Evolutionary conservation across 2,797 vertebrate genomes (phyloP).

Genomic region (Fistularia commersonii): DNA sequence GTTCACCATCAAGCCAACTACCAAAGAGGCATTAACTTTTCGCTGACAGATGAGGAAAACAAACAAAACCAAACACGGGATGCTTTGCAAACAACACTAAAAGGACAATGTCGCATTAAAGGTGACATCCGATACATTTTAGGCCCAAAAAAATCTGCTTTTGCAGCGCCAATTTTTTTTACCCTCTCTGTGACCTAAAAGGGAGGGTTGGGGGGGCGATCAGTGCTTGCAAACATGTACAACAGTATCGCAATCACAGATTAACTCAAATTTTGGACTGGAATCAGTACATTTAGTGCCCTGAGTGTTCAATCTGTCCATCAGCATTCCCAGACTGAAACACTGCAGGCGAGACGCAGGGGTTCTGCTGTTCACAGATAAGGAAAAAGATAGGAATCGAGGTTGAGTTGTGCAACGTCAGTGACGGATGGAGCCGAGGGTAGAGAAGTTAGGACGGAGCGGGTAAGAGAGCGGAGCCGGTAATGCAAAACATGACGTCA

Average conservation of each 20-base stretch:
- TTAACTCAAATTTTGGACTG: slow-evolving; percentile 14
- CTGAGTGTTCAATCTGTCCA: slow-evolving; percentile 24
- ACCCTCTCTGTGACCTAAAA: slow-evolving; percentile 5
- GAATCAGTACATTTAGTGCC: slow-evolving; percentile 18
- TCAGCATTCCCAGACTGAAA: slow-evolving; percentile 31
- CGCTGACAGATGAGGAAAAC: too few species aligned
- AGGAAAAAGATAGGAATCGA: slow-evolving; percentile 29
- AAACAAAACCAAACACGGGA: too few species aligned
- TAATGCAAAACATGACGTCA: neutral
- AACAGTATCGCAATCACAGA: slow-evolving; percentile 6
- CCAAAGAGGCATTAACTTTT: too few species aligned
- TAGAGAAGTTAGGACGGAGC: neutral
- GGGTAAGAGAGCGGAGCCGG: neutral
- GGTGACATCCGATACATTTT: too few species aligned
- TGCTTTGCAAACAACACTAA: too few species aligned
- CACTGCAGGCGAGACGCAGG: slow-evolving; percentile 13
- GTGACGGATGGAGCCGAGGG: slow-evolving; percentile 21
- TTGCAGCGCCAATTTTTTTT: too few species aligned
- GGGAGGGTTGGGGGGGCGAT: neutral
- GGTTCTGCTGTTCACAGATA: slow-evolving; percentile 21
- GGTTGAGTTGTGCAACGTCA: slow-evolving; percentile 31
- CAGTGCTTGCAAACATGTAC: slow-evolving; percentile 1
- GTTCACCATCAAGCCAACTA: too few species aligned
- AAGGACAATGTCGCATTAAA: too few species aligned
- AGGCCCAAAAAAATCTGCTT: too few species aligned